Evolutionary conservation across 2,113 vertebrate species (phyloP).

Genomic region (Glaucomys volans): DNA sequence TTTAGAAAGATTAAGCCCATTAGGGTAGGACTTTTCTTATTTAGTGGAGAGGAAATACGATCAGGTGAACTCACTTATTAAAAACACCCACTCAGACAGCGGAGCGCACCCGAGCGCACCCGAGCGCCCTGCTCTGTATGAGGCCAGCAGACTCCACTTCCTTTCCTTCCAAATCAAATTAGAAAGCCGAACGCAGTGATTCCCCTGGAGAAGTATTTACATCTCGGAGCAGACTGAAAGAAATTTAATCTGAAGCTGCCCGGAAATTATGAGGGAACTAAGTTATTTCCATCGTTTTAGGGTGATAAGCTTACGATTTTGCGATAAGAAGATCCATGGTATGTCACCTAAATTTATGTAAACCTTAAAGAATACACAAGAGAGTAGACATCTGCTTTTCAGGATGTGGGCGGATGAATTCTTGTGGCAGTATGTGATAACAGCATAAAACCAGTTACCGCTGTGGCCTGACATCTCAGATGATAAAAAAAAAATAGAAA

Average conservation of each 20-base stretch:
- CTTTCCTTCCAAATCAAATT: conserved; percentile 84
- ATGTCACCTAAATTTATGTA: neutral
- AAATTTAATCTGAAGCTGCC: conserved; percentile 79
- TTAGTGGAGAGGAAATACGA: conserved; percentile 86
- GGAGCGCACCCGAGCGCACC: conserved; percentile 76
- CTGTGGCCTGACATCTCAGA: accelerated
- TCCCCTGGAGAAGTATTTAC: conserved; percentile 84
- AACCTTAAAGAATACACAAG: neutral
- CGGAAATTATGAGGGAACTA: conserved; percentile 77
- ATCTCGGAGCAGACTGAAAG: conserved; percentile 79
- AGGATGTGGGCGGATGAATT: neutral
- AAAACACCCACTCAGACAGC: conserved; percentile 86
- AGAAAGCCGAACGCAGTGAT: conserved; percentile 84
- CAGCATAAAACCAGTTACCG: neutral
- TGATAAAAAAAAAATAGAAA: neutral
- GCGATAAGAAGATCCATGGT: neutral
- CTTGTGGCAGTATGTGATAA: neutral
- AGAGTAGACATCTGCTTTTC: neutral
- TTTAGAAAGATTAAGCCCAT: conserved; percentile 76
- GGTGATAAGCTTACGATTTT: conserved; percentile 62
- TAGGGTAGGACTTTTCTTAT: conserved; percentile 82
- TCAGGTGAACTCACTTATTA: conserved; percentile 85
- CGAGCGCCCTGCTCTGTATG: conserved; percentile 49
- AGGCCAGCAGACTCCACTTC: conserved; percentile 72
- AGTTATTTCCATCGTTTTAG: conserved; percentile 80